phyloP scores from a whole-genome alignment of 53 echinoderm and acorn worm genomes.

The Luidia sarsii region DNA sequence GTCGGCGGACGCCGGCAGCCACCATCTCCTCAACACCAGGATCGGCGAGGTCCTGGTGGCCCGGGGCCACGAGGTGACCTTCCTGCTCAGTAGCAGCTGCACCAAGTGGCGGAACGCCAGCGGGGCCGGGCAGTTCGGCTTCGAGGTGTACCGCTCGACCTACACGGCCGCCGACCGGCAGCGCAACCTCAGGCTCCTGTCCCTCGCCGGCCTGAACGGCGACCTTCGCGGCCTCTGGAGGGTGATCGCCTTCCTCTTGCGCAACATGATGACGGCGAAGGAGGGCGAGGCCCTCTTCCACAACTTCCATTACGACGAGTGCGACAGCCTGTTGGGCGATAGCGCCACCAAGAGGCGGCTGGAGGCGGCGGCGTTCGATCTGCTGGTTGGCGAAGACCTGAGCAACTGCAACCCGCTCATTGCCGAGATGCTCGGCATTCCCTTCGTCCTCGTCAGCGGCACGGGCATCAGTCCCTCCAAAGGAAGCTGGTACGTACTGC shows the following conservation, averaged over 20 bases:
- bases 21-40: constrained; percentile 16
- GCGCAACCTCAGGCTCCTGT: background rate
- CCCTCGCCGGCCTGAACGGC: constrained; percentile 7
- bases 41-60: constrained; percentile 17
- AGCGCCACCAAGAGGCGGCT: constrained; percentile 17
- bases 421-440: constrained; percentile 14
- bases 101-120: constrained; percentile 45
- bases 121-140: constrained; percentile 20
- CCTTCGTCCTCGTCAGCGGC: constrained; percentile 7
- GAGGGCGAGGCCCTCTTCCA: no score
- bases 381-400: constrained; percentile 34
- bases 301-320: background rate
- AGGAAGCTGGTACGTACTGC: constrained; percentile 21
- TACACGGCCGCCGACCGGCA: constrained; percentile 16
- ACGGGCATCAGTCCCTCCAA: background rate
- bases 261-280: background rate
- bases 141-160: constrained; percentile 12
- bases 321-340: constrained; percentile 27
- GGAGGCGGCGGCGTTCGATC: background rate
- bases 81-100: constrained; percentile 44
- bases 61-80: constrained; percentile 36
- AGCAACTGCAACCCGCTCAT: constrained; percentile 24
- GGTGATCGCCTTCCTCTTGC: background rate
- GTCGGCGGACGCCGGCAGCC: constrained; percentile 35
- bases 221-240: background rate